Base-by-base conservation (phyloP, 1,140 invertebrate genomes). In the Drosophila orosa region DNA sequence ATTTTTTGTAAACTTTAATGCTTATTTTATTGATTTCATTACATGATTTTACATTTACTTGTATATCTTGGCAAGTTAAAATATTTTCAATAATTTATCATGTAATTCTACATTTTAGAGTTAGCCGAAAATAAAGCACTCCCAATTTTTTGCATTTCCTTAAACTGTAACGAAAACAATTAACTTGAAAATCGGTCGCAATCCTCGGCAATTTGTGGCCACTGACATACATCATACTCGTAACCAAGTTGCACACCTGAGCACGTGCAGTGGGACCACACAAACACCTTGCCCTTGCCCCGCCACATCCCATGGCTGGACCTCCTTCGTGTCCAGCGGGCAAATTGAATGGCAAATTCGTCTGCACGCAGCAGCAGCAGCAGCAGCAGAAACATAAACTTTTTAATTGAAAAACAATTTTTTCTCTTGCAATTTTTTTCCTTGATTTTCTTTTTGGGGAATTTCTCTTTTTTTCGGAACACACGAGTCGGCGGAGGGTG, bases 321-420 rank as follows among this genome's bases (percentile, higher is more conserved):
- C 33, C 65, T 61, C 68, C 37, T 54, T 58, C 72, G 54, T 67
- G 72, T 78, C 61, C 82, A 82, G 55, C 73, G 82, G 78, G 58
- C 79, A 87, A 86, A 87, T 86, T 83, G 79, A 86, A 86, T 86
- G 82, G 74, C 78, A 87, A 86, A 86, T 89, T 89, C 78, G 72
- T 80, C 84, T 80, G 84, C 76, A 73, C 58, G 78, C 81, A 85
- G 79, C 48, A 69, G 67, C 42, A 71, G 59, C 19, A 47, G 54
- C 29, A 68, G 27, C 66, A 61, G 80, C 69, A 84, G 75, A 50
- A 81, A 68, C 69, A 90, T 84, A 80, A 90, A 89, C 77, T 89
- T 89, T 89, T 89, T 89, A 89, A 89, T 89, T 89, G 85, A 89
- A 89, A 89, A 89, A 84, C 80, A 78, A 87, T 89, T 87, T 87